These are phyloP conservation scores for Lottia gigantea DNA, from an alignment of 2,888 invertebrate genomes.

Conservation along the genomic window DNA sequence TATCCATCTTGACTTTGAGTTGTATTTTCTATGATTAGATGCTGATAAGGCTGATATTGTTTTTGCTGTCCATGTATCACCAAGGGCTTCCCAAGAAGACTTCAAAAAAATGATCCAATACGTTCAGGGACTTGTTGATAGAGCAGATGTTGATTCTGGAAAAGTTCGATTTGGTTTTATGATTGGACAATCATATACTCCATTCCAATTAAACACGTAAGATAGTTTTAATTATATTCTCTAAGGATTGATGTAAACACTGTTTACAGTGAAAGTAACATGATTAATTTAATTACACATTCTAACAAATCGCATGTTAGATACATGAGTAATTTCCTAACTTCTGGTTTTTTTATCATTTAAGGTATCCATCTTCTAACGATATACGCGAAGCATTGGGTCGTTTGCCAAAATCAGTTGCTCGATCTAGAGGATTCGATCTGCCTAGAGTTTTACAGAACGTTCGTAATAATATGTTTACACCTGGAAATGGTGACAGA, in stretches of 20 bases:
- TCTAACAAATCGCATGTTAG: too few relatives aligned
- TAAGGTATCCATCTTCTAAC: conserved; percentile 16
- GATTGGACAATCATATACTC: conserved; percentile 26
- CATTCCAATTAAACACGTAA: conserved; percentile 28
- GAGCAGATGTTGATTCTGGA: conserved; percentile 44
- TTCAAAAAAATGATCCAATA: conserved; percentile 37
- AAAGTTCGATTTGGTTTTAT: conserved; percentile 42
- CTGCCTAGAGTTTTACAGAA: conserved; percentile 16
- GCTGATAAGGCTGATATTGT: conserved; percentile 45
- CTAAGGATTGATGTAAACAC: too few relatives aligned
- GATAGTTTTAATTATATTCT: neutral
- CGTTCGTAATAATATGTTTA: conserved; percentile 34
- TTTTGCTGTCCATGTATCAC: conserved; percentile 47
- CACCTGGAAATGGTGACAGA: conserved; percentile 33
- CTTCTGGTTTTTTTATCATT: too few relatives aligned
- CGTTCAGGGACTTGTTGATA: conserved; percentile 33
- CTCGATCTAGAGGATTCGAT: conserved; percentile 22
- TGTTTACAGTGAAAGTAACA: too few relatives aligned
- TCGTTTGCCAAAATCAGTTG: conserved; percentile 19
- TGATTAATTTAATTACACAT: too few relatives aligned
- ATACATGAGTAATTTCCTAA: too few relatives aligned
- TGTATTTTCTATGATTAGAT: neutral
- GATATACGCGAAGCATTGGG: conserved; percentile 19
- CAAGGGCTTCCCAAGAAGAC: conserved; percentile 32
- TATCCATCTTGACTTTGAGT: too few relatives aligned